A percentile compares a stretch with the other conserved stretches of the same genome.
phyloP scores from a whole-genome alignment of 2,888 invertebrate species.

The Drosophila meridionalis region DNA sequence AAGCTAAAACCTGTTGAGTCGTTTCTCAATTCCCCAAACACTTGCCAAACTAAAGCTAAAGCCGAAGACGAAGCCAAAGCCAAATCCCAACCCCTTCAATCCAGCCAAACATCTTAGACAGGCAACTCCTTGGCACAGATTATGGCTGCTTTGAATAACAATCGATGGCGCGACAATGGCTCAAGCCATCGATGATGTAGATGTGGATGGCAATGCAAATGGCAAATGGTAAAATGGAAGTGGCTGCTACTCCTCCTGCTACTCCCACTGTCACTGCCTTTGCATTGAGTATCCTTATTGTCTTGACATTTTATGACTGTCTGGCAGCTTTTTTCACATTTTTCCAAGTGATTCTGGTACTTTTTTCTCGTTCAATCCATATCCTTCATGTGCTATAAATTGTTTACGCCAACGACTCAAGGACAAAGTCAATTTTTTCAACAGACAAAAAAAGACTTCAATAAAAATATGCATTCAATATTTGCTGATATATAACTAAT shows the following conservation, averaged over 20 bases:
- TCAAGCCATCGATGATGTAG: conserved; percentile 53
- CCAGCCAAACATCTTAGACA: conserved; percentile 24
- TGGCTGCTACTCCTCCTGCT: conserved; percentile 28
- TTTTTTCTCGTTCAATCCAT: conserved; percentile 4
- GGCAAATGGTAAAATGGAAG: conserved; percentile 45
- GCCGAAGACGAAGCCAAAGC: conserved; percentile 19
- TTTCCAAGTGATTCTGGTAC: conserved; percentile 35
- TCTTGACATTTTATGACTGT: conserved; percentile 72
- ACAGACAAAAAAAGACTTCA: conserved; percentile 19
- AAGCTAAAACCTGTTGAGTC: conserved; percentile 85
- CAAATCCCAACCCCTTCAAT: conserved; percentile 40
- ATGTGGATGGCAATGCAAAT: conserved; percentile 55
- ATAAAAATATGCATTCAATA: conserved; percentile 16
- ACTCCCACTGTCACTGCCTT: not conserved
- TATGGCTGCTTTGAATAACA: conserved; percentile 79
- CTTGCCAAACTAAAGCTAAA: conserved; percentile 80
- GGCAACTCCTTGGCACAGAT: conserved; percentile 65
- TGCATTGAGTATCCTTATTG: conserved; percentile 36
- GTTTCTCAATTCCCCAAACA: conserved; percentile 84
- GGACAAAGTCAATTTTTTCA: conserved; percentile 66
- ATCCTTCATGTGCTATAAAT: conserved; percentile 52
- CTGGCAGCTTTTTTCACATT: conserved; percentile 36
- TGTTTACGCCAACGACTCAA: conserved; percentile 47
- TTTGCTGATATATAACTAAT: not conserved
- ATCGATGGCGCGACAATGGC: conserved; percentile 75